phyloP scores from a whole-genome alignment of 2,113 vertebrate species.

The Acanthochromis polyacanthus region DNA sequence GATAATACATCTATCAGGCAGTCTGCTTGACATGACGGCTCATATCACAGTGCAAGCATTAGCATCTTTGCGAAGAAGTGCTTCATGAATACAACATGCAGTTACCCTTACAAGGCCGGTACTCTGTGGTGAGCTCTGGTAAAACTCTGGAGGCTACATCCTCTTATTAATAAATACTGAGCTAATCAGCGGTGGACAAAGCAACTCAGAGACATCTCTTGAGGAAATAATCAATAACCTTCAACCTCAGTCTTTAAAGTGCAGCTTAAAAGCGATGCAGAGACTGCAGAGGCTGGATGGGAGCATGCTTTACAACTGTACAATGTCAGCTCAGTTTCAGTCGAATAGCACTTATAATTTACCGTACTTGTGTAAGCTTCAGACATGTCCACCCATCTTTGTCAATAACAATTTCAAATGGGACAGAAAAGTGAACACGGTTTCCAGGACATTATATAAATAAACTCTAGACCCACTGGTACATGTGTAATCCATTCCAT shows the following conservation, averaged over 20 bases:
- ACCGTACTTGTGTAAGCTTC: too few species aligned
- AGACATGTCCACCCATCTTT: too few species aligned
- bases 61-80: background rate
- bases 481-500: conserved; percentile 42
- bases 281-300: background rate
- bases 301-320: background rate
- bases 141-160: background rate
- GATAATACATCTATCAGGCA: background rate
- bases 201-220: background rate
- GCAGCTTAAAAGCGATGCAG: background rate
- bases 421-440: too few species aligned
- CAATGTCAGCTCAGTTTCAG: too few species aligned
- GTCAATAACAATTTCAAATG: too few species aligned
- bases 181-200: conserved; percentile 17
- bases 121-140: background rate
- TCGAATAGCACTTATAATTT: too few species aligned
- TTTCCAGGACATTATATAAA: background rate
- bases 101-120: background rate
- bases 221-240: conserved; percentile 41
- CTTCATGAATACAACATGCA: background rate
- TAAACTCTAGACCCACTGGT: background rate
- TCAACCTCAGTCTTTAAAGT: conserved; percentile 15
- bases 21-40: background rate
- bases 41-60: background rate
- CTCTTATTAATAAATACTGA: conserved; percentile 2